Evolutionary conservation across 2,797 vertebrate species (phyloP).

Genomic region (Philypnodon macrostomus): DNA sequence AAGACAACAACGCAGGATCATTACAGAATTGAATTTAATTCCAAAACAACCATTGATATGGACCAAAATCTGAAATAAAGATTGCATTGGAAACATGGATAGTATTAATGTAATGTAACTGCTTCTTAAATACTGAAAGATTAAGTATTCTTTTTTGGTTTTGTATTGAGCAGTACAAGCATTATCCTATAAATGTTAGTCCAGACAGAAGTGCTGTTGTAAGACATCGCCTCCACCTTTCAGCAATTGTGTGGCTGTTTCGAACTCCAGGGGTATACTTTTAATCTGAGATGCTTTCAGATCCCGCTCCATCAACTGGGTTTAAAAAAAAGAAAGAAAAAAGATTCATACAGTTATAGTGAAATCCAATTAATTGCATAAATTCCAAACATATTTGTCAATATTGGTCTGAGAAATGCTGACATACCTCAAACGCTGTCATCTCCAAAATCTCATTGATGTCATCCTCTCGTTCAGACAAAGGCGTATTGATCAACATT

Average conservation of each 20-base stretch:
- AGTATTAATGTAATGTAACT: no score
- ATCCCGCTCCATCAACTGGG: conserved; percentile 88
- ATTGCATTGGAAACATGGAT: no score
- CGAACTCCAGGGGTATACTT: conserved; percentile 85
- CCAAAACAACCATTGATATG: no score
- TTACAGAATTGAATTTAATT: no score
- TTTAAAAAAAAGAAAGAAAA: conserved; percentile 11
- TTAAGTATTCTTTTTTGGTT: no score
- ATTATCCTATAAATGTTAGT: conserved; percentile 40
- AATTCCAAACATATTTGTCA: no score
- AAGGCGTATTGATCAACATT: conserved; percentile 75
- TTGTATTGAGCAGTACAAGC: no score
- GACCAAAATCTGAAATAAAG: no score
- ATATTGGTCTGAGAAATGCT: background rate
- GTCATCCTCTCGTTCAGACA: conserved; percentile 81
- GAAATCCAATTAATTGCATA: no score
- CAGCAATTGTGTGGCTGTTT: conserved; percentile 78
- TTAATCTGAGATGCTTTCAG: conserved; percentile 76
- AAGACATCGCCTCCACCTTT: conserved; percentile 77
- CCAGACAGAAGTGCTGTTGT: conserved; percentile 80
- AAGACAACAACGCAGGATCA: no score
- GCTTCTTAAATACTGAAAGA: no score
- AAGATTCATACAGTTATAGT: background rate
- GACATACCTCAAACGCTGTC: conserved; percentile 81
- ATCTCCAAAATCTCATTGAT: conserved; percentile 82